A percentile compares a stretch with the other conserved stretches of the same genome.
These are phyloP conservation scores for Uropsilus gracilis DNA, from an alignment of 2,113 vertebrate genomes.

Conservation along the genomic window DNA sequence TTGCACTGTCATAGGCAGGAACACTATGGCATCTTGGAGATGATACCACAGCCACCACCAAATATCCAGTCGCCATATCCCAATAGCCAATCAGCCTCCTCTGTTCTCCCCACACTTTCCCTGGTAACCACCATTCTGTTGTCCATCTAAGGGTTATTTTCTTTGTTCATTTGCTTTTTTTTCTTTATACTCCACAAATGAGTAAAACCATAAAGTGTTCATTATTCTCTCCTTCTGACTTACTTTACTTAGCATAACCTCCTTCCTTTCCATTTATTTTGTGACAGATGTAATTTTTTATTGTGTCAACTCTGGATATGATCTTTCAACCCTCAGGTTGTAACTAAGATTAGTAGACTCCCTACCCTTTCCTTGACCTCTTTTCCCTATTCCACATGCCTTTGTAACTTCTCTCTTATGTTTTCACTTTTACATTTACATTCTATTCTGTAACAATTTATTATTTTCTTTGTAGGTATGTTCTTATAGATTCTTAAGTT, in stretches of 20 bases:
- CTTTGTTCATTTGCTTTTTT: no score
- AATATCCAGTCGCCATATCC: no score
- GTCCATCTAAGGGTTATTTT: no score
- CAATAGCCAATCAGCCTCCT: no score
- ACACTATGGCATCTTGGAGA: conserved; percentile 78
- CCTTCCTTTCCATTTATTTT: no score
- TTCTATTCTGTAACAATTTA: not conserved
- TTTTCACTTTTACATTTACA: not conserved
- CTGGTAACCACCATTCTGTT: no score
- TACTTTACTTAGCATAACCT: no score
- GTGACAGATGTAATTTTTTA: not conserved
- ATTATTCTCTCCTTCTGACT: no score
- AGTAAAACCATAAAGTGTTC: no score
- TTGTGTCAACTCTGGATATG: not conserved
- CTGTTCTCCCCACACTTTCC: no score
- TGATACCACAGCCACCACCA: not conserved
- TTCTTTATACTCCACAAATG: no score
- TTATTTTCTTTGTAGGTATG: not conserved
- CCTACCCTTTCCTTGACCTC: not conserved
- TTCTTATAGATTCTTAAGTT: not conserved
- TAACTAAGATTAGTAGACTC: not conserved
- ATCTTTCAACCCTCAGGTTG: not conserved
- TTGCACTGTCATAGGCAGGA: conserved; percentile 74
- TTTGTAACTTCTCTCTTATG: not conserved
- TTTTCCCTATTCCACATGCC: not conserved